These are phyloP conservation scores for Oncorhynchus nerka DNA, from an alignment of 2,113 vertebrate genomes.

Conservation along the genomic window DNA sequence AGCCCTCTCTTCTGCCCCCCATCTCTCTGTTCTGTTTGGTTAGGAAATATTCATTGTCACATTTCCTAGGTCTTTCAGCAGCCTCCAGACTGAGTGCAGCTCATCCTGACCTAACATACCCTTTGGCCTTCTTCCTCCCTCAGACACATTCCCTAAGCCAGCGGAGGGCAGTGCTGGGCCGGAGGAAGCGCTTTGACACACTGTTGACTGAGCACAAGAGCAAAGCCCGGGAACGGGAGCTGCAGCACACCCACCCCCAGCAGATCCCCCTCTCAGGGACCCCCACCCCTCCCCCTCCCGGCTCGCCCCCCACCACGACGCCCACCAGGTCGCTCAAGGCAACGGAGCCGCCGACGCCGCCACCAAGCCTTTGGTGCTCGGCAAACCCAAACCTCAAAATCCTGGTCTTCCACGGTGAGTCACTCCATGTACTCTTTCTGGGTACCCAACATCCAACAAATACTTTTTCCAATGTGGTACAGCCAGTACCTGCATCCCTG, in stretches of 20 bases:
- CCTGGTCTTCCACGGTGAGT: slow-evolving; percentile 96
- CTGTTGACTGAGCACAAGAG: slow-evolving; percentile 98
- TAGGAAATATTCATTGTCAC: not conserved
- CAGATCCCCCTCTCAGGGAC: slow-evolving; percentile 96
- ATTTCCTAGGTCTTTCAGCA: not conserved
- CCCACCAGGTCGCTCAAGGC: slow-evolving; percentile 85
- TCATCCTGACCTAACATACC: not conserved
- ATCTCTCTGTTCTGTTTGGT: not conserved
- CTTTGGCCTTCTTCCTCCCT: slow-evolving; percentile 9
- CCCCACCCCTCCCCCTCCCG: slow-evolving; percentile 86
- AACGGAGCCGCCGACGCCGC: slow-evolving; percentile 83
- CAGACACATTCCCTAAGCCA: slow-evolving; percentile 99
- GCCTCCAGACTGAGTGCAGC: not conserved
- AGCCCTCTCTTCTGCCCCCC: not conserved
- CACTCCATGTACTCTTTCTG: not conserved
- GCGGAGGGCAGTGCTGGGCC: slow-evolving; percentile 94
- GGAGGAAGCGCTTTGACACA: slow-evolving; percentile 95
- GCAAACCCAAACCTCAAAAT: slow-evolving; percentile 93
- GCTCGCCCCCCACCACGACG: slow-evolving; percentile 84
- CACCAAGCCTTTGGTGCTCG: slow-evolving; percentile 85
- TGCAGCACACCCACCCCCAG: slow-evolving; percentile 88
- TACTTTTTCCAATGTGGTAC: too few relatives aligned
- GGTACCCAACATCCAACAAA: not conserved
- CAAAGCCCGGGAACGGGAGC: slow-evolving; percentile 94
- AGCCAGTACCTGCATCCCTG: not conserved